Conservation (phyloP, 2,888 invertebrate genomes). For the Rhodophaea formosa region DNA sequence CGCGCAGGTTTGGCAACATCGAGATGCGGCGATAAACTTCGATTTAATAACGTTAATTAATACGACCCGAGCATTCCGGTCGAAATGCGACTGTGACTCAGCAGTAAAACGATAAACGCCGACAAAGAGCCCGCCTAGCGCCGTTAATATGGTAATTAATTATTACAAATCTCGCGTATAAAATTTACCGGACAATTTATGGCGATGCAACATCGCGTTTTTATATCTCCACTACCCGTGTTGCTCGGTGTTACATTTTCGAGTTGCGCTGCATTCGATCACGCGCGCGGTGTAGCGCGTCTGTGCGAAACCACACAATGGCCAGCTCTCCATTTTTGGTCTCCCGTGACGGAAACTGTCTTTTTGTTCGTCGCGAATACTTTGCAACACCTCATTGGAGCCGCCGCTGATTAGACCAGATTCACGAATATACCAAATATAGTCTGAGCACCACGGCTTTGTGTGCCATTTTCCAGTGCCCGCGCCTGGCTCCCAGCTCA, state of each 20-base stretch:
- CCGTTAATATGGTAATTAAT: slow-evolving; percentile 78
- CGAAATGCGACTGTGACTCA: slow-evolving; percentile 73
- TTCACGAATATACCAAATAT: slow-evolving; percentile 36
- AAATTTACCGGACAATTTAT: slow-evolving; percentile 68
- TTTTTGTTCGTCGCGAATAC: slow-evolving; percentile 60
- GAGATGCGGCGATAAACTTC: slow-evolving; percentile 78
- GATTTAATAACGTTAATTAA: slow-evolving; percentile 81
- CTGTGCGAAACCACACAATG: slow-evolving; percentile 58
- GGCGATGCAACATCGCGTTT: slow-evolving; percentile 28
- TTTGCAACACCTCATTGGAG: slow-evolving; percentile 57
- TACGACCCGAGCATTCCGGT: slow-evolving; percentile 73
- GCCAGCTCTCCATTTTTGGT: slow-evolving; percentile 58
- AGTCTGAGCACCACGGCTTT: slow-evolving; percentile 28
- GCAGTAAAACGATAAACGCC: slow-evolving; percentile 69
- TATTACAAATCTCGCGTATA: slow-evolving; percentile 71
- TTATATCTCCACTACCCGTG: slow-evolving; percentile 1
- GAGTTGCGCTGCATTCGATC: slow-evolving; percentile 52
- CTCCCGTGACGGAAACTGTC: slow-evolving; percentile 53
- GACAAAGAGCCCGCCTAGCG: slow-evolving; percentile 75
- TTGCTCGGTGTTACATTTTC: slow-evolving; percentile 30
- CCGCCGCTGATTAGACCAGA: slow-evolving; percentile 41
- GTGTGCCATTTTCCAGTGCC: slow-evolving; percentile 28
- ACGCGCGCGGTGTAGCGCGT: slow-evolving; percentile 45
- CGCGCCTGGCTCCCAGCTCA: slow-evolving; percentile 26
- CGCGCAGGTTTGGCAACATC: slow-evolving; percentile 75